These are phyloP conservation scores for Scaptomyza graminum DNA, from an alignment of 1,140 invertebrate species.

Conservation along the genomic window DNA sequence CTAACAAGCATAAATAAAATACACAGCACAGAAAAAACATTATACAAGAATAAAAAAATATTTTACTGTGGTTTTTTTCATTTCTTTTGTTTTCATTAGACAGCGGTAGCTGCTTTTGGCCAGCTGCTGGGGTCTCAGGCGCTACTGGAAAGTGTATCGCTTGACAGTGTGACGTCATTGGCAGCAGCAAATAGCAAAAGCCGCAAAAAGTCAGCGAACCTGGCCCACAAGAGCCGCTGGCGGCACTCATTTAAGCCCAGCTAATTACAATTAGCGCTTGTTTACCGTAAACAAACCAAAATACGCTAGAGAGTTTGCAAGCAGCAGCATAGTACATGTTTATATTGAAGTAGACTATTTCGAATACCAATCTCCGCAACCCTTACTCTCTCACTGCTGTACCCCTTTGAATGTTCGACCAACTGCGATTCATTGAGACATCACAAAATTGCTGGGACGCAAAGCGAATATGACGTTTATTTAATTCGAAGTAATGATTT, in stretches of 20 bases:
- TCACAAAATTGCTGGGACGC: conserved; percentile 70
- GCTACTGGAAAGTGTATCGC: conserved; percentile 50
- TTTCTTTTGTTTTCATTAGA: conserved; percentile 11
- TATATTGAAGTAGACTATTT: conserved; percentile 4
- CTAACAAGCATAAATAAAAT: conserved; percentile 41
- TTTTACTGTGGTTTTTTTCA: conserved; percentile 19
- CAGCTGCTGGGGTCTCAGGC: conserved; percentile 66
- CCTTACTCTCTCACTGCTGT: neutral
- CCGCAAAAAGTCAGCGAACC: conserved; percentile 19
- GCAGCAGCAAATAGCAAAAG: neutral
- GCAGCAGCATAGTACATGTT: conserved; percentile 11
- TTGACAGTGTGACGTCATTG: conserved; percentile 34
- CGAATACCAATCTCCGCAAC: conserved; percentile 6
- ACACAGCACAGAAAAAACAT: conserved; percentile 5
- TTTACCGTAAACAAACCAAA: conserved; percentile 56
- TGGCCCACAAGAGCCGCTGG: conserved; percentile 28
- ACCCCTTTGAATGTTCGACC: neutral
- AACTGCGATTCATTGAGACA: conserved; percentile 62
- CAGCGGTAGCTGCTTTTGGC: conserved; percentile 54
- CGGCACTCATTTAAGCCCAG: conserved; percentile 45
- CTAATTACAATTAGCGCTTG: conserved; percentile 67
- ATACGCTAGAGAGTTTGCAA: conserved; percentile 28
- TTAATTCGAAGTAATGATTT: conserved; percentile 83
- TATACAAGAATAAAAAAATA: conserved; percentile 30
- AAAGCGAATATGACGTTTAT: conserved; percentile 81